Conservation (phyloP, 2,888 invertebrate species). For the Eilema griseolum region DNA sequence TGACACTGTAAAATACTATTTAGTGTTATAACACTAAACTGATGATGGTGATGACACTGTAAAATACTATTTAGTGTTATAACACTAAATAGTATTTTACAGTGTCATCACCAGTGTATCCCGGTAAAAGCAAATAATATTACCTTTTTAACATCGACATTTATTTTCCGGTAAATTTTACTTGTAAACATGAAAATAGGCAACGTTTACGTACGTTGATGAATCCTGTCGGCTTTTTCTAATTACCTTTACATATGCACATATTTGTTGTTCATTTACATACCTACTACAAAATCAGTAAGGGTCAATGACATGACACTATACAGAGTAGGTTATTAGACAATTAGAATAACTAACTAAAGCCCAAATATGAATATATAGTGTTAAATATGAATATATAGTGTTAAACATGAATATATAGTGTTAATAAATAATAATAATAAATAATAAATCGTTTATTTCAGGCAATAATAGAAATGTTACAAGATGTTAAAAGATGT, state of each 20-base stretch:
- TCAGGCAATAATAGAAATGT: too few species aligned
- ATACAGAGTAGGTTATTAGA: conserved; percentile 36
- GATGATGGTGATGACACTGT: too few species aligned
- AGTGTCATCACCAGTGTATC: neutral
- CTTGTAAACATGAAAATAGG: conserved; percentile 9
- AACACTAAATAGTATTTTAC: neutral
- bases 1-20: too few species aligned
- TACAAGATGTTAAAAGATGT: too few species aligned
- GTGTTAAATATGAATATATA: too few species aligned
- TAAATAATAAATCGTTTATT: too few species aligned
- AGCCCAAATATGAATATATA: conserved; percentile 16
- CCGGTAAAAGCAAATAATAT: neutral
- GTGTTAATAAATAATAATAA: too few species aligned
- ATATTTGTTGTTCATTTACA: conserved; percentile 28
- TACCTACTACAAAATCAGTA: conserved; percentile 20
- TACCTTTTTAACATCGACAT: neutral
- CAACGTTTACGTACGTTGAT: conserved; percentile 18
- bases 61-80: neutral
- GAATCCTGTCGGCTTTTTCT: conserved; percentile 24
- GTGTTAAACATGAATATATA: too few species aligned
- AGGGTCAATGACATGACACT: conserved; percentile 28
- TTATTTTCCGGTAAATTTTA: neutral
- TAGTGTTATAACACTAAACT: too few species aligned
- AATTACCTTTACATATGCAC: conserved; percentile 30
- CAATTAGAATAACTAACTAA: conserved; percentile 38